These are phyloP conservation scores for Leucophora obtusa DNA, from an alignment of 2,888 invertebrate species.

Conservation along the genomic window DNA sequence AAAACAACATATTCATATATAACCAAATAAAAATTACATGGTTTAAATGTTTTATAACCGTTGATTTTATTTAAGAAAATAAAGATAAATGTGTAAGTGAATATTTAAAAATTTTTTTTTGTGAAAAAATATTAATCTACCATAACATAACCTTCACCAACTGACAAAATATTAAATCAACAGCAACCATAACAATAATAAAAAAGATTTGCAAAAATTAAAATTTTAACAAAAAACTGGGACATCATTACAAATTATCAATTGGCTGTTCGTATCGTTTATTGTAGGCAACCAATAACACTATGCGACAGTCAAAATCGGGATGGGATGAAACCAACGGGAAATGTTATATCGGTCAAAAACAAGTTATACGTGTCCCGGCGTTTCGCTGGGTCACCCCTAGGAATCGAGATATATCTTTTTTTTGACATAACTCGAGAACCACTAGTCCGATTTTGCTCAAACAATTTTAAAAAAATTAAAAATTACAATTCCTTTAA, in stretches of 20 bases:
- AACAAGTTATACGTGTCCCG: too few species aligned
- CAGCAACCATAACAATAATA: not conserved
- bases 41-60: conserved; percentile 3
- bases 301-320: too few species aligned
- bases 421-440: too few species aligned
- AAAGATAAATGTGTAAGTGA: not conserved
- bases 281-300: not conserved
- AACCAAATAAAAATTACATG: not conserved
- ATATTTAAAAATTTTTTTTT: not conserved
- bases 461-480: too few species aligned
- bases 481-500: too few species aligned
- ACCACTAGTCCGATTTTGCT: too few species aligned
- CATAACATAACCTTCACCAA: conserved; percentile 2
- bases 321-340: too few species aligned
- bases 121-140: not conserved
- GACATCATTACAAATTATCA: conserved; percentile 41
- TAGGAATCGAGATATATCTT: too few species aligned
- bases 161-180: not conserved
- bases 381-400: too few species aligned
- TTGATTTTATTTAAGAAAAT: not conserved
- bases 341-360: too few species aligned
- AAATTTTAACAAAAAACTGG: conserved; percentile 25
- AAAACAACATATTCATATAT: not conserved
- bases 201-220: not conserved
- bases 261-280: not conserved